Evolutionary conservation across 2,113 vertebrate genomes (phyloP), one percentile per base, ranked within the genome.

Genomic region (Ascaphus truei): DNA sequence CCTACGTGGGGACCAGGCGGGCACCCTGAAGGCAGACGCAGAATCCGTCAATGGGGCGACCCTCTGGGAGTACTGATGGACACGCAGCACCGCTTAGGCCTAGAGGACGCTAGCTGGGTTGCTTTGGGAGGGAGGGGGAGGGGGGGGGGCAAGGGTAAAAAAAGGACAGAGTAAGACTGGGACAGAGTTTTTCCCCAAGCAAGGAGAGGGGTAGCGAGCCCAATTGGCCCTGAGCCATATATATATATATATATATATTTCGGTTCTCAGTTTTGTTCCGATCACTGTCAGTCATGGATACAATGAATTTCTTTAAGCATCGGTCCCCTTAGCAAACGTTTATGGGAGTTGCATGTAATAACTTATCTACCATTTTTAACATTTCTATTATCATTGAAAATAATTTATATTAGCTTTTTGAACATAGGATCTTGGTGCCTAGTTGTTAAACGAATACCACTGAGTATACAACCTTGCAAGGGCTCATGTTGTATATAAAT

Each of bases 31-130:
- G 0, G 92, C 93, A 0, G 93, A 97, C 13, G 92, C 87, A 0
- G 84, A 89, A 25, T 75, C 64, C 1, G 84, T 93, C 1, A 83
- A 90, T 11, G 73, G 62, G 4, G 84, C 85, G 5, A 92, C 91
- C 3, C 92, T 99, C 47, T 98, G 96, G 96, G 95, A 98, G 75
- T 96, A 92, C 85, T 98, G 85, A 96, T 12, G 20, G 3, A 52
- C 45, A 29, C 16, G 8, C 45, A 52, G 7, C 31, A 48, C 31
- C 20, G 25, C 33, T 71, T 52, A 69, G 67, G 39, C 34, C 13
- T 58, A 58, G 45, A 36, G 43, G 36, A 43, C 50, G 53, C 30
- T 66, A 66, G 56, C 51, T 22, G 16, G 27, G 34, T 33, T 18
- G 18, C 52, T 31, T 15, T 13, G 36, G 26, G 30, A 27, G 30